Percentiles rank a stretch among this genome's conserved stretches.
phyloP scores from a whole-genome alignment of 2,888 invertebrate species.

The Drosophila kambysellisi region DNA sequence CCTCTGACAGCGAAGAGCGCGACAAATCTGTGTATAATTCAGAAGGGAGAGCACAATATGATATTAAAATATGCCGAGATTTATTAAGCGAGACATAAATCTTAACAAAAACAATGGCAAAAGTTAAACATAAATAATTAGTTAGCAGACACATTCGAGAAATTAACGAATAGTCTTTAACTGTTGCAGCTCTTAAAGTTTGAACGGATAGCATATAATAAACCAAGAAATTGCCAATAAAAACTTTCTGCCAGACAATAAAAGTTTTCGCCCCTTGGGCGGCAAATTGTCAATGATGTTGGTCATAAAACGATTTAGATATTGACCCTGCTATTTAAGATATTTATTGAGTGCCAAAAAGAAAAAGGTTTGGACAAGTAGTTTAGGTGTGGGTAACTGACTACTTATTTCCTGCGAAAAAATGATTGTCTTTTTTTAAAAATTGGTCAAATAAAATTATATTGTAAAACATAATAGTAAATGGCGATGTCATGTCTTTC shows the following conservation, averaged over 20 bases:
- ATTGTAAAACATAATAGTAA: not conserved
- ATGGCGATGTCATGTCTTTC: not conserved
- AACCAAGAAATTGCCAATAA: conserved; percentile 33
- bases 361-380: not conserved
- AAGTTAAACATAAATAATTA: conserved; percentile 25
- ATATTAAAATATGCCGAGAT: conserved; percentile 50
- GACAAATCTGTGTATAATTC: conserved; percentile 70
- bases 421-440: not conserved
- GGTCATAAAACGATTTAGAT: conserved; percentile 67
- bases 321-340: conserved; percentile 39
- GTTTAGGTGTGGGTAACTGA: not conserved
- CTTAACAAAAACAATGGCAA: conserved; percentile 18
- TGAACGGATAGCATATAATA: not conserved
- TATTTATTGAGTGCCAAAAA: conserved; percentile 26
- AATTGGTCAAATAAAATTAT: not conserved
- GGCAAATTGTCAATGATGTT: conserved; percentile 60
- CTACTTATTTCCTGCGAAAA: not conserved
- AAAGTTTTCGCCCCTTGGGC: conserved; percentile 49
- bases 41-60: conserved; percentile 10
- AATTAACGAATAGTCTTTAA: not conserved
- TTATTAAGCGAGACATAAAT: conserved; percentile 62
- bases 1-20: conserved; percentile 53
- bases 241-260: conserved; percentile 45
- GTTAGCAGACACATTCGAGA: not conserved
- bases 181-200: conserved; percentile 22